These are phyloP conservation scores for Eucera pruinosa DNA, from an alignment of 2,888 invertebrate species.

Conservation along the genomic window DNA sequence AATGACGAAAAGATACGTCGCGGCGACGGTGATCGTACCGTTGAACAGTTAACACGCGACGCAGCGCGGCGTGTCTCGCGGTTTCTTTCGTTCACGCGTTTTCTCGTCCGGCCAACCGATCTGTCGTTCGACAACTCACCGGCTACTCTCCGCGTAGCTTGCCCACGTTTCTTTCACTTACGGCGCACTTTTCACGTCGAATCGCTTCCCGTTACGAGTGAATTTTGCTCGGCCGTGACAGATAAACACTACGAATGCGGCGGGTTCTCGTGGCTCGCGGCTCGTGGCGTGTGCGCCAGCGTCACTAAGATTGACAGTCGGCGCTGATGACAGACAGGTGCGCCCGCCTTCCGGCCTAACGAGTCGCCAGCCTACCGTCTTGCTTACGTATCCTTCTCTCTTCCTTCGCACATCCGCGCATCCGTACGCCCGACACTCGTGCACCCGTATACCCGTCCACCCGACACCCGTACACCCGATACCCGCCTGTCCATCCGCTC, in stretches of 20 bases:
- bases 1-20: constrained; percentile 24
- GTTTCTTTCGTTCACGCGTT: constrained; percentile 43
- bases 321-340: constrained; percentile 77
- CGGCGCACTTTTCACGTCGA: background rate
- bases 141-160: constrained; percentile 35
- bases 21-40: constrained; percentile 44
- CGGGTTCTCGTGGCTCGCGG: constrained; percentile 66
- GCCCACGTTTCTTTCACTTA: constrained; percentile 29
- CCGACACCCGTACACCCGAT: no score
- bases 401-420: constrained; percentile 28
- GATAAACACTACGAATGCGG: constrained; percentile 67
- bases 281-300: constrained; percentile 70
- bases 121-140: constrained; percentile 56
- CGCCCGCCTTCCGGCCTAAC: constrained; percentile 68
- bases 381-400: constrained; percentile 48
- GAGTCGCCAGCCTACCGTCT: constrained; percentile 60
- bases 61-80: constrained; percentile 30
- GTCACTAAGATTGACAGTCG: constrained; percentile 78
- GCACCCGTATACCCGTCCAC: no score
- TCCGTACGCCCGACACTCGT: no score
- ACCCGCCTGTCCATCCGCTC: constrained; percentile 8
- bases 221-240: constrained; percentile 59
- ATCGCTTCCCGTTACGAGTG: constrained; percentile 26
- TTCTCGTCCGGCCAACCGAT: constrained; percentile 37
- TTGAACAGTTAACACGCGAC: constrained; percentile 32